A percentile compares a stretch with the other conserved stretches of the same genome.
phyloP scores from a whole-genome alignment of 2,888 invertebrate genomes.

The Lymantria monacha region DNA sequence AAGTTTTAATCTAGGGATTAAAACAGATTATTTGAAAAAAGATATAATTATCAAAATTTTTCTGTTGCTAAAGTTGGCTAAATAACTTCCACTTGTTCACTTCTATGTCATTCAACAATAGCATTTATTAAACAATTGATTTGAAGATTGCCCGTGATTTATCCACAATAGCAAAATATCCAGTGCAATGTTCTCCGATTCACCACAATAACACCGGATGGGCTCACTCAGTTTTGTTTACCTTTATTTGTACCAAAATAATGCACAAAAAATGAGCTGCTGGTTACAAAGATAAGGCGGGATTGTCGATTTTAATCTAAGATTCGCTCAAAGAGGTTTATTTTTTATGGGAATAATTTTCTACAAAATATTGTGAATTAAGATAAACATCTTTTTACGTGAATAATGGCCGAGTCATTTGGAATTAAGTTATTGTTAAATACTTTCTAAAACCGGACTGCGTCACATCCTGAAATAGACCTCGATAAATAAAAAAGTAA shows the following conservation, averaged over 20 bases:
- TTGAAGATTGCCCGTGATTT: constrained; percentile 28
- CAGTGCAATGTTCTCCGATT: not conserved
- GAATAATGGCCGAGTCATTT: not conserved
- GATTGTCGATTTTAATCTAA: constrained; percentile 17
- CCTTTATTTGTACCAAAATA: constrained; percentile 62
- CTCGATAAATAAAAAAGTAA: no score
- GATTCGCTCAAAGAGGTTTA: constrained; percentile 5
- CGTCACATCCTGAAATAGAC: no score
- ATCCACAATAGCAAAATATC: constrained; percentile 33
- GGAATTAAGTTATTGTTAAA: not conserved
- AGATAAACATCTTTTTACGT: not conserved
- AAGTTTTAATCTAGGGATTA: no score
- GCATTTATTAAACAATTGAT: constrained; percentile 15
- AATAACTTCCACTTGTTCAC: constrained; percentile 22
- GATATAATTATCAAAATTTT: no score
- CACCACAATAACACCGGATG: constrained; percentile 65
- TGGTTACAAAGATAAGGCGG: constrained; percentile 51
- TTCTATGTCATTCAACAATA: constrained; percentile 20
- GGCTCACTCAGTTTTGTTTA: constrained; percentile 56
- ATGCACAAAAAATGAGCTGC: constrained; percentile 52
- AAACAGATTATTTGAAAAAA: no score
- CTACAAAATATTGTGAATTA: constrained; percentile 1
- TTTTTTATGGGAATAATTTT: constrained; percentile 5
- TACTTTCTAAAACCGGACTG: no score
- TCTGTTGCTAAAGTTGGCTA: not conserved